Conservation (phyloP, 2,797 vertebrate species). For the Poecilia gillii region DNA sequence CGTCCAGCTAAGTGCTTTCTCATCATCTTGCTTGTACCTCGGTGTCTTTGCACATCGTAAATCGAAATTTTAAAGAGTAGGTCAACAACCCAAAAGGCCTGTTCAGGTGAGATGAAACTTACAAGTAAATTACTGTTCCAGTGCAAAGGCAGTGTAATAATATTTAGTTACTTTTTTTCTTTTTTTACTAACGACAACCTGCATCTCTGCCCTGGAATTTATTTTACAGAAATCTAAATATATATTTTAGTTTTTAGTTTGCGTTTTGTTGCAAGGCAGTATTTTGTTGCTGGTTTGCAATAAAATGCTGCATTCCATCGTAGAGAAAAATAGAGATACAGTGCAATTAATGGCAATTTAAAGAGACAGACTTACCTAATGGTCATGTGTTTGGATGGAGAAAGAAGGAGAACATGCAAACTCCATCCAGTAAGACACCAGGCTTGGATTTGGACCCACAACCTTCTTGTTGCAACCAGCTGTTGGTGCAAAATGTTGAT, state of each 20-base stretch:
- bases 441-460: not conserved
- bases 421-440: not conserved
- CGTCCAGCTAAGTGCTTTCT: conserved; percentile 16
- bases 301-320: not conserved
- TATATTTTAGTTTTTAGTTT: not conserved
- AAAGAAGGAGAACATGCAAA: not conserved
- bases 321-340: not conserved
- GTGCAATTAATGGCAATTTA: not conserved
- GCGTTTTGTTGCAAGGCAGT: not conserved
- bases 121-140: conserved; percentile 26
- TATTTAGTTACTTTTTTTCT: not conserved
- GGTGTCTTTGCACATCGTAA: conserved; percentile 30
- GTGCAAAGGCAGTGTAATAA: not conserved
- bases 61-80: conserved; percentile 27
- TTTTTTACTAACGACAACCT: not conserved
- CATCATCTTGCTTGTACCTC: conserved; percentile 4
- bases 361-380: not conserved
- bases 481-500: not conserved
- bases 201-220: not conserved
- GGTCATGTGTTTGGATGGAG: not conserved
- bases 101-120: conserved; percentile 38
- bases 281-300: not conserved
- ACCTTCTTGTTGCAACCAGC: not conserved
- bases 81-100: conserved; percentile 30
- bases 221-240: conserved; percentile 1